Percentiles rank a stretch among this genome's conserved stretches.
phyloP scores from a whole-genome alignment of 1,140 invertebrate species.

The Drosophila albomicans region DNA sequence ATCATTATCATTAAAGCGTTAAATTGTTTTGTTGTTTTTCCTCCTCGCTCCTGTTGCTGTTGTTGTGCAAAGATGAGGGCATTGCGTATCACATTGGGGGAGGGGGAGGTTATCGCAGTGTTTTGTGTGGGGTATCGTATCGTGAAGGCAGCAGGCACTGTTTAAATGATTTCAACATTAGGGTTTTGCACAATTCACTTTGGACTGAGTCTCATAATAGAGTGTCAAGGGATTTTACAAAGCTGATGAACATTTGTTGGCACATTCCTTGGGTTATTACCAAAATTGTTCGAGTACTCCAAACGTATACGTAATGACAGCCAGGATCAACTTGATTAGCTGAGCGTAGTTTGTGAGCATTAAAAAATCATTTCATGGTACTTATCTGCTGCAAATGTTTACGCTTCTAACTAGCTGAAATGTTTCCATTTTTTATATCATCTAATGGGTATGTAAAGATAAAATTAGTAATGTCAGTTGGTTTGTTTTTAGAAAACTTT shows the following conservation, averaged over 20 bases:
- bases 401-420: background rate
- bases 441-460: too few relatives aligned
- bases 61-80: slow-evolving; percentile 23
- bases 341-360: background rate
- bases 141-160: slow-evolving; percentile 15
- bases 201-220: slow-evolving; percentile 33
- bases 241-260: slow-evolving; percentile 10
- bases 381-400: background rate
- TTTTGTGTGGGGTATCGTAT: background rate
- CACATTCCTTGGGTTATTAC: slow-evolving; percentile 11
- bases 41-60: slow-evolving; percentile 7
- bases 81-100: slow-evolving; percentile 8
- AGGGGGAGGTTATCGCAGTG: background rate
- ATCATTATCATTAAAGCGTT: slow-evolving; percentile 83
- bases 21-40: slow-evolving; percentile 76
- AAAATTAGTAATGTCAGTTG: too few relatives aligned
- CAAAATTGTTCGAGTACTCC: slow-evolving; percentile 8
- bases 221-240: slow-evolving; percentile 44
- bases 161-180: slow-evolving; percentile 62
- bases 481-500: too few relatives aligned
- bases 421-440: too few relatives aligned
- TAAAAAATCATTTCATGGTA: background rate
- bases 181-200: slow-evolving; percentile 28
- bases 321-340: slow-evolving; percentile 16
- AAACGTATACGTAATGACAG: background rate